Evolutionary conservation across 2,113 vertebrate genomes (phyloP).

Genomic region (Colinus virginianus): DNA sequence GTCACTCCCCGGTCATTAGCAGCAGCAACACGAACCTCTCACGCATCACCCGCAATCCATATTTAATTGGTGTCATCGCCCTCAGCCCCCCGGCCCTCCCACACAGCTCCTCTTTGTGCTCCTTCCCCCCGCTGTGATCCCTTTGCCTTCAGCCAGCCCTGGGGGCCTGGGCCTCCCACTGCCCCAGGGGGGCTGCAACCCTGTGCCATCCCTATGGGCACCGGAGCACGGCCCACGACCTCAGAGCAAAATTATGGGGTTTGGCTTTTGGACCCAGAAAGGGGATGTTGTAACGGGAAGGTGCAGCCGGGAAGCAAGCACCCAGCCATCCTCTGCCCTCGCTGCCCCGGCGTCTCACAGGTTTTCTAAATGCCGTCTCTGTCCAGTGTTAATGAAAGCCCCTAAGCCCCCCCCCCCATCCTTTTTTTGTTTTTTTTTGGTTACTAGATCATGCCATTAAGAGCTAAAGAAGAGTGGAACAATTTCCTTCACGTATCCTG

Average conservation of each 20-base stretch:
- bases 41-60: not conserved
- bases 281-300: not conserved
- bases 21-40: not conserved
- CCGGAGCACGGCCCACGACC: not conserved
- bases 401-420: not conserved
- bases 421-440: not conserved
- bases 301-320: not conserved
- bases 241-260: not conserved
- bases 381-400: slow-evolving; percentile 53
- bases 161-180: not conserved
- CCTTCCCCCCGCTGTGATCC: not conserved
- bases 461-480: not conserved
- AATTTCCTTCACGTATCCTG: not conserved
- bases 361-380: slow-evolving; percentile 71
- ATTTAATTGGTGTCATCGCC: slow-evolving; percentile 44
- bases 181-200: too few relatives aligned
- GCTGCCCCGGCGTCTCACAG: slow-evolving; percentile 59
- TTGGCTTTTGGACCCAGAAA: not conserved
- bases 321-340: slow-evolving; percentile 53
- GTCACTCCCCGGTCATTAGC: slow-evolving; percentile 36
- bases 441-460: not conserved
- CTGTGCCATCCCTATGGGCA: not conserved
- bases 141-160: not conserved
- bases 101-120: slow-evolving; percentile 18
- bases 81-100: not conserved